These are phyloP conservation scores for Isoperla grammatica DNA, from an alignment of 2,888 invertebrate species.

Conservation along the genomic window DNA sequence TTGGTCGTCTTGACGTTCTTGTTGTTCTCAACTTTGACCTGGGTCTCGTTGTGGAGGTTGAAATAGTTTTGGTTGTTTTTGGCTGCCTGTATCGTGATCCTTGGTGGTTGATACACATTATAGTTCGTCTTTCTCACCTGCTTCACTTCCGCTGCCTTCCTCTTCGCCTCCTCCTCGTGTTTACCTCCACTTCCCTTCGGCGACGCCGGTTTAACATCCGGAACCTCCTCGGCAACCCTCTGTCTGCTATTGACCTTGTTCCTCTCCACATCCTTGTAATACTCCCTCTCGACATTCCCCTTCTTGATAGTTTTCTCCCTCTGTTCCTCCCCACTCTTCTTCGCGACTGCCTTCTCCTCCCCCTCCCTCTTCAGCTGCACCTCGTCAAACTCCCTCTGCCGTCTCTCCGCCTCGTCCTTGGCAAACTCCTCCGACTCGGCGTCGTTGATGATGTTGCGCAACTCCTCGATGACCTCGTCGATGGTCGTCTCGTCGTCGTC, in stretches of 20 bases:
- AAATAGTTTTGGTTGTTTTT: constrained; percentile 3
- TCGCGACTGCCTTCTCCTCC: background rate
- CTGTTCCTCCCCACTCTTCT: background rate
- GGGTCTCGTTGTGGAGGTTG: background rate
- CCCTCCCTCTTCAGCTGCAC: background rate
- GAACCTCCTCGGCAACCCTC: no score
- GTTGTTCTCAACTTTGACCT: no score
- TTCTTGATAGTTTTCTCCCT: background rate
- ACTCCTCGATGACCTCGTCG: constrained; percentile 80
- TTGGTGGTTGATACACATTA: constrained; percentile 29
- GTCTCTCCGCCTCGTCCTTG: constrained; percentile 11
- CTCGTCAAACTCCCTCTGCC: background rate
- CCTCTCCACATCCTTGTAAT: background rate
- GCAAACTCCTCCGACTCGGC: constrained; percentile 62
- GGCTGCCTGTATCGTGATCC: constrained; percentile 10
- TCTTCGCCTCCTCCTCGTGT: constrained; percentile 19
- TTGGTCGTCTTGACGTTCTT: no score
- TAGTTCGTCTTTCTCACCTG: constrained; percentile 25
- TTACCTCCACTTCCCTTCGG: constrained; percentile 15
- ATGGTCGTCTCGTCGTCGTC: constrained; percentile 77
- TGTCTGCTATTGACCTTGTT: no score
- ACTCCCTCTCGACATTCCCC: background rate
- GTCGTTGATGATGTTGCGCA: constrained; percentile 78
- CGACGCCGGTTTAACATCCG: background rate
- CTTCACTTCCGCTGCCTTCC: constrained; percentile 23